These are phyloP conservation scores for Stenodema calcarata DNA, from an alignment of 2,888 invertebrate species.

Conservation along the genomic window DNA sequence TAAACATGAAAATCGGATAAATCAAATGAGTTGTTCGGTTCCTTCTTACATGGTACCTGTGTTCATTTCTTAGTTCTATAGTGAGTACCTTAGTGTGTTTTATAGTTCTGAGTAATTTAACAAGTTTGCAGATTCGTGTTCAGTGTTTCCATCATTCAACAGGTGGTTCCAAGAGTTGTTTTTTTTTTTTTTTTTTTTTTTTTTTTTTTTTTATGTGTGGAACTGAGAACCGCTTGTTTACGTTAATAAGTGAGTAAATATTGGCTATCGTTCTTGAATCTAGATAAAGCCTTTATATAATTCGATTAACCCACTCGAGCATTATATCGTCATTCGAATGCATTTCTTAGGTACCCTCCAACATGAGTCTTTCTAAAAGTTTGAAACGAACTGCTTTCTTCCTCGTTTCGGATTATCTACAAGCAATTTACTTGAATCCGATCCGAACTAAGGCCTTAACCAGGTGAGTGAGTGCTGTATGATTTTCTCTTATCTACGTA, in stretches of 20 bases:
- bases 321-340: neutral
- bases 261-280: neutral
- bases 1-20: too few relatives aligned
- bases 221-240: neutral
- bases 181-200: too few relatives aligned
- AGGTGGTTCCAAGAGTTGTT: neutral
- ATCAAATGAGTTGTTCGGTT: too few relatives aligned
- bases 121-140: too few relatives aligned
- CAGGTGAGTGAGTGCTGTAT: slow-evolving; percentile 66
- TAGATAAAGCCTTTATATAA: neutral
- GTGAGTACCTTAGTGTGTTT: too few relatives aligned
- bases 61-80: too few relatives aligned
- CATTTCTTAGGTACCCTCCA: neutral
- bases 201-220: too few relatives aligned
- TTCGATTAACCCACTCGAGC: neutral
- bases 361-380: slow-evolving; percentile 76
- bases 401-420: slow-evolving; percentile 74
- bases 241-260: neutral
- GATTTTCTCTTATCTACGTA: neutral
- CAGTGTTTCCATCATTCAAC: neutral
- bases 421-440: slow-evolving; percentile 77
- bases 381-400: slow-evolving; percentile 65
- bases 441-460: slow-evolving; percentile 80
- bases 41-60: too few relatives aligned
- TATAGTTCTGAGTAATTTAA: too few relatives aligned